phyloP scores from a whole-genome alignment of 2,797 vertebrate genomes.

The Hylomyscus alleni region DNA sequence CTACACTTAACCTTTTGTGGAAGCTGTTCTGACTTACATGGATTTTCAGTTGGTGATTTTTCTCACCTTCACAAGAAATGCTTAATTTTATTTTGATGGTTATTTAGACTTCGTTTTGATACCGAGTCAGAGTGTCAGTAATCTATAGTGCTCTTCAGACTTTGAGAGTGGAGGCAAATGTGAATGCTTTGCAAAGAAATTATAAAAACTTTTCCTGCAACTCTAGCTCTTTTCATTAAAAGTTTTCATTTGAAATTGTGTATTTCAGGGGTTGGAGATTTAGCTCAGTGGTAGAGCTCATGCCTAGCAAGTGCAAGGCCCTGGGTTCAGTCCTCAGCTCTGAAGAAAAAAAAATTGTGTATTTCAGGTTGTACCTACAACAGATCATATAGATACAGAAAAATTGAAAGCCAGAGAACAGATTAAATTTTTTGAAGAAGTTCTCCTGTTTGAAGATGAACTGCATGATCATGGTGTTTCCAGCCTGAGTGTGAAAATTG shows the following conservation, averaged over 20 bases:
- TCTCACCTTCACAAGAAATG: background rate
- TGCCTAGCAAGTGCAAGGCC: too few relatives aligned
- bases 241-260: background rate
- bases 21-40: background rate
- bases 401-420: conserved; percentile 97
- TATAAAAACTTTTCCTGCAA: background rate
- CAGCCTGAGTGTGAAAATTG: conserved; percentile 97
- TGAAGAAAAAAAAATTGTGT: background rate
- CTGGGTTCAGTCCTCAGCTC: too few relatives aligned
- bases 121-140: background rate
- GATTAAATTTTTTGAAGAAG: conserved; percentile 99
- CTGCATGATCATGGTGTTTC: conserved; percentile 99
- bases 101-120: background rate
- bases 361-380: conserved; percentile 92
- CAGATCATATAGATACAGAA: conserved; percentile 96
- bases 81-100: background rate
- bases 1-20: background rate
- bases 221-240: background rate
- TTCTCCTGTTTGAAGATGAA: conserved; percentile 97
- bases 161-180: background rate
- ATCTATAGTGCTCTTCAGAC: background rate
- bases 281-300: too few relatives aligned
- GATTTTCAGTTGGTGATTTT: background rate
- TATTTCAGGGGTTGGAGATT: conserved; percentile 86
- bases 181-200: background rate